Conservation (phyloP, 30 jellyfish, hydroid and myxozoan species). For the Nemopilema nomurai region DNA sequence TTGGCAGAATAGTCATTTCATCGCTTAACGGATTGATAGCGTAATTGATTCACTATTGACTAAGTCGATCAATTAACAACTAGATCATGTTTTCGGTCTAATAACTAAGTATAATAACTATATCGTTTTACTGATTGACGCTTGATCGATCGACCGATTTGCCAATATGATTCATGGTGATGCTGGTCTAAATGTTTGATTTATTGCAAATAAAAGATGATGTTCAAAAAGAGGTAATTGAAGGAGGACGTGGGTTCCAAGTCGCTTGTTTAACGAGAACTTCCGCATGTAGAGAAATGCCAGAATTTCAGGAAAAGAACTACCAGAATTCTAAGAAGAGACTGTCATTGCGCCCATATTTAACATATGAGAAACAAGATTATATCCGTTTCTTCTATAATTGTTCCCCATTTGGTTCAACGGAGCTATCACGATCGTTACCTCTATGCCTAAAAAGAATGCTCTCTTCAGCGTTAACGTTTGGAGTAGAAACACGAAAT, state of each 20-base stretch:
- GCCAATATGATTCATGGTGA: too few species aligned
- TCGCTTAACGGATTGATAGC: too few species aligned
- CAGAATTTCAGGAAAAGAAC: background rate
- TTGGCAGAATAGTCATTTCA: too few species aligned
- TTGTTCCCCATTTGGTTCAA: slow-evolving; percentile 34
- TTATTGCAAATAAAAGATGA: too few species aligned
- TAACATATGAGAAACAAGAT: slow-evolving; percentile 30
- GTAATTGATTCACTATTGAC: too few species aligned
- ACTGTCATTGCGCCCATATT: background rate
- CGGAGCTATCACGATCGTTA: slow-evolving; percentile 1
- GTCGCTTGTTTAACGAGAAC: background rate
- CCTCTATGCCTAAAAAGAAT: slow-evolving; percentile 27
- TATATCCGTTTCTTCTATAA: slow-evolving; percentile 34
- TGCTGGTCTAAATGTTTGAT: too few species aligned
- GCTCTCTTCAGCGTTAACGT: slow-evolving; percentile 8
- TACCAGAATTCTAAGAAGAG: background rate
- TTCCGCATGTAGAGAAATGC: background rate
- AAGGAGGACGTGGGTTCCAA: background rate
- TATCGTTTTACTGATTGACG: too few species aligned
- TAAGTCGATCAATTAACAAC: too few species aligned
- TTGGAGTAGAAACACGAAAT: slow-evolving; percentile 32
- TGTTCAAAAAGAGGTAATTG: too few species aligned
- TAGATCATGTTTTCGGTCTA: too few species aligned
- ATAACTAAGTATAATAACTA: too few species aligned
- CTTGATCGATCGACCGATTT: too few species aligned